Base-by-base conservation (phyloP, 2,113 vertebrate species). In the Parus major region DNA sequence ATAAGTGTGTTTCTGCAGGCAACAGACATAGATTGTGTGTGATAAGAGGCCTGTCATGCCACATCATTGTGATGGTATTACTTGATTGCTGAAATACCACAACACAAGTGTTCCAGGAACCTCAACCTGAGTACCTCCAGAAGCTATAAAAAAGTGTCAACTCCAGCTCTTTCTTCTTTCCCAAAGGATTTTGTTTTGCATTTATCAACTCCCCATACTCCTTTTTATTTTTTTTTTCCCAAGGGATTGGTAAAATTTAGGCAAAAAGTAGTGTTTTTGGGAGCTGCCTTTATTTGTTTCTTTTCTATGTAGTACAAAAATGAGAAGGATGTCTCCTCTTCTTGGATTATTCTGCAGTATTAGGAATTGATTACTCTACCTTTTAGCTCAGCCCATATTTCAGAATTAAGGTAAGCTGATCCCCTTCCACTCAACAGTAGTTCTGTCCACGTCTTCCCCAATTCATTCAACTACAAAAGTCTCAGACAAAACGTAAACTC, bases 1-100 rank as follows among this genome's bases (percentile, higher is more conserved):
- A 60, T 96, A 95, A 96, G 75, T 3, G 0, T 49, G 18, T 56
- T 97, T 77, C 82, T 83, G 71, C 41, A 68, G 78, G 71, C n/a
- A 63, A 33, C 25, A 66, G 49, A 56, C 53, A 53, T 4, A 92
- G 46, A n/a, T 50, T 47, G 33, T 50, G 60, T 82, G 66, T 33
- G 83, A 60, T 76, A 94, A 92, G 61, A 68, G 53, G 53, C 80
- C 50, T 77, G 80, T 59, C 64, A 71, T 55, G 66, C 68, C 59
- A 66, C 11, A 2, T 80, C 66, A 8, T 1, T 66, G 65, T 1
- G 31, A 82, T 63, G 87, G 76, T 39, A 52, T 25, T 10, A 10
- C 24, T 53, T 13, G 42, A 72, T 60, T n/a, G 39, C 57, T 88
- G 82, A 92, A 93, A 92, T 49, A 18, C 80, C 86, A 66, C 55